phyloP scores from a whole-genome alignment of 2,888 invertebrate species.

The Eurois occulta region DNA sequence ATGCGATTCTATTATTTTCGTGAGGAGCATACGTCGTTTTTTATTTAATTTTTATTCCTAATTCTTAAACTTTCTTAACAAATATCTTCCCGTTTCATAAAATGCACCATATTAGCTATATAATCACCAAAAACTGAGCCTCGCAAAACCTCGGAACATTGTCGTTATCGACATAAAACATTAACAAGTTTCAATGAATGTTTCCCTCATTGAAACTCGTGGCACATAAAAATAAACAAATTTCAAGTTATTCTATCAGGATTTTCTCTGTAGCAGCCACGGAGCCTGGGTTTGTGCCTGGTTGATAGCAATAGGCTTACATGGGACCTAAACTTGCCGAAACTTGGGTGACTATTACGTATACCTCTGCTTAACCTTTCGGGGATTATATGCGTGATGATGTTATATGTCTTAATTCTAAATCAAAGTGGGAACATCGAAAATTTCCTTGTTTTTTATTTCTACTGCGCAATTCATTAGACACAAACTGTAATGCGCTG shows the following conservation, averaged over 20 bases:
- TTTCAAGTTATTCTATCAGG: background rate
- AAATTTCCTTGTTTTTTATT: background rate
- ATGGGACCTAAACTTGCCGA: background rate
- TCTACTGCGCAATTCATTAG: background rate
- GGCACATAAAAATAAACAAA: background rate
- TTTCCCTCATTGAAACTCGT: no score
- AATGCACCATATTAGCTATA: background rate
- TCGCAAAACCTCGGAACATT: background rate
- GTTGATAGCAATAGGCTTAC: background rate
- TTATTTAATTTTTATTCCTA: no score
- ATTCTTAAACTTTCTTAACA: no score
- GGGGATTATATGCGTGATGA: background rate
- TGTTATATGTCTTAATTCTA: no score
- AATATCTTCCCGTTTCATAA: no score
- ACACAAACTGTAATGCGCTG: background rate
- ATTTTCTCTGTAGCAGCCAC: background rate
- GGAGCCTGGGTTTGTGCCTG: background rate
- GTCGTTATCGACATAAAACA: background rate
- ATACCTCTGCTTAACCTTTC: background rate
- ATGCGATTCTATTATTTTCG: no score
- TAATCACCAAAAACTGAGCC: background rate
- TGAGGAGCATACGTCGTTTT: no score
- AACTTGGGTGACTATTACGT: background rate
- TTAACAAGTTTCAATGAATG: background rate
- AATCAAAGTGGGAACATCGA: background rate